These are phyloP conservation scores for Helobdella robusta DNA, from an alignment of 2,888 invertebrate genomes.

Conservation along the genomic window DNA sequence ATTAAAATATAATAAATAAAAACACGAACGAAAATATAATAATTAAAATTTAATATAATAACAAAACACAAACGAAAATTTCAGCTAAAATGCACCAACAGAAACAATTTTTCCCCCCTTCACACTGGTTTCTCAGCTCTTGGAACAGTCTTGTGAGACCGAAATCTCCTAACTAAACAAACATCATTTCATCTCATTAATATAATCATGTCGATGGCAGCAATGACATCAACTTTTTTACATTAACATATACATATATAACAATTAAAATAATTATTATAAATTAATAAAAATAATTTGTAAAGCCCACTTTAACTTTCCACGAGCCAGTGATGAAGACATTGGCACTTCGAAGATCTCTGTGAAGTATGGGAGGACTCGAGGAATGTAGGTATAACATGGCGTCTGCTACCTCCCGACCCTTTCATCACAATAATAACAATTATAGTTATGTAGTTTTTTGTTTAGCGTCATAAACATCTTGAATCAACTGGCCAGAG, in stretches of 20 bases:
- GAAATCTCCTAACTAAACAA: conserved; percentile 47
- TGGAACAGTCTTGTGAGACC: conserved; percentile 43
- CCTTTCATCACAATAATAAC: conserved; percentile 36
- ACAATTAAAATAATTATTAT: not conserved
- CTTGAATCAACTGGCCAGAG: no score
- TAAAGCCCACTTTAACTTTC: conserved; percentile 19
- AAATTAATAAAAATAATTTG: not conserved
- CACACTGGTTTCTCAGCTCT: conserved; percentile 41
- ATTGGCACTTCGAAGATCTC: conserved; percentile 45
- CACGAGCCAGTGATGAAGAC: conserved; percentile 37
- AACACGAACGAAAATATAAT: not conserved
- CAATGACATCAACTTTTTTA: no score
- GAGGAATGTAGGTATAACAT: conserved; percentile 44
- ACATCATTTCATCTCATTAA: no score
- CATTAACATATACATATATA: not conserved
- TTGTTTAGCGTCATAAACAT: no score
- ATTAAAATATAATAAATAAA: not conserved
- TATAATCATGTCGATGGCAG: no score
- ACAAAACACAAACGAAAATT: not conserved
- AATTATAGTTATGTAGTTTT: not conserved
- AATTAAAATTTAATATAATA: not conserved
- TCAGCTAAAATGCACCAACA: conserved; percentile 28
- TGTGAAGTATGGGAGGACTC: conserved; percentile 44
- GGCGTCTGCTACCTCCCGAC: conserved; percentile 44
- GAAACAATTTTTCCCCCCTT: conserved; percentile 38